These are phyloP conservation scores for Papilio glaucus DNA, from an alignment of 1,140 invertebrate species.

Conservation along the genomic window DNA sequence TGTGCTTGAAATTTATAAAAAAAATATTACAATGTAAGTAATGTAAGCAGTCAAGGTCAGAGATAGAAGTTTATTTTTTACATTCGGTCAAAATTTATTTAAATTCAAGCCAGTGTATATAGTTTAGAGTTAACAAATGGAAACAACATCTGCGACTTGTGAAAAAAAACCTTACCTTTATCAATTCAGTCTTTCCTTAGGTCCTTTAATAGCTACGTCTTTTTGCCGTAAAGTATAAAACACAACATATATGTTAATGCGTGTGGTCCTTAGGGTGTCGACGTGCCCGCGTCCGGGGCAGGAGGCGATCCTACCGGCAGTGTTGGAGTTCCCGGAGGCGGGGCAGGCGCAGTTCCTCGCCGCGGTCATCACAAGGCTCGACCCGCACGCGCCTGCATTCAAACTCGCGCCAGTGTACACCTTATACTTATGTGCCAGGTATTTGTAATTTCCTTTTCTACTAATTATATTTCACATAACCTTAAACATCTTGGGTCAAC, in stretches of 20 bases:
- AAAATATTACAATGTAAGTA: too few species aligned
- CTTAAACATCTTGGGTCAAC: too few species aligned
- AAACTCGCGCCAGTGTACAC: slow-evolving; percentile 97
- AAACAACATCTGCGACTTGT: too few species aligned
- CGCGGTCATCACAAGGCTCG: slow-evolving; percentile 93
- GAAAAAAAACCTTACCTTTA: too few species aligned
- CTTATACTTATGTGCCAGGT: slow-evolving; percentile 94
- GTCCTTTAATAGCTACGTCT: not conserved
- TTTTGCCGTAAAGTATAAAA: not conserved
- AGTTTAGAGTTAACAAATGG: too few species aligned
- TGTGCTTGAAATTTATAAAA: too few species aligned
- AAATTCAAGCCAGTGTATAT: too few species aligned
- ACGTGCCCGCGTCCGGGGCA: slow-evolving; percentile 85
- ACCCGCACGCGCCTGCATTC: slow-evolving; percentile 92
- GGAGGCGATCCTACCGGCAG: slow-evolving; percentile 96
- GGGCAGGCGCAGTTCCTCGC: slow-evolving; percentile 95
- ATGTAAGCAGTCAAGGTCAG: too few species aligned
- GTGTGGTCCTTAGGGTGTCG: slow-evolving; percentile 47
- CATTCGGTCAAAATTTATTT: too few species aligned
- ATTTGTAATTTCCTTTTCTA: slow-evolving; percentile 24
- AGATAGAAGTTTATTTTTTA: too few species aligned
- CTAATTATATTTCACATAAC: too few species aligned
- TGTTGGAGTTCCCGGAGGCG: slow-evolving; percentile 97
- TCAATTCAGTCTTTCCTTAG: too few species aligned
- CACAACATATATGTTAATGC: not conserved